Evolutionary conservation across 2,113 vertebrate species (phyloP).

Genomic region (Pteropus alecto): DNA sequence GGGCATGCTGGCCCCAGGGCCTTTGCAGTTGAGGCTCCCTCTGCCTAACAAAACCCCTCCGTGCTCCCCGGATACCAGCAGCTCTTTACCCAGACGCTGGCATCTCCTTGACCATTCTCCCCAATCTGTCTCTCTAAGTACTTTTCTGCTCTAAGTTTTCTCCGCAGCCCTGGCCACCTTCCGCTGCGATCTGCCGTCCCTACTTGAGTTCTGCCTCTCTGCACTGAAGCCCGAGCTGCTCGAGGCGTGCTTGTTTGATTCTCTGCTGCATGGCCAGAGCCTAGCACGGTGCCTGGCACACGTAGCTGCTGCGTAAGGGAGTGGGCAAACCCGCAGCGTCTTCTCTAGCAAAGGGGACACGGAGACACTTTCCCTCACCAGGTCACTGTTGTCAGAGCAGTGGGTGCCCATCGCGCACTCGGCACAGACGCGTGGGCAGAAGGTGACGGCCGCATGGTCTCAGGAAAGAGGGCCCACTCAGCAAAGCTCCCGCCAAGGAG

Average conservation of each 20-base stretch:
- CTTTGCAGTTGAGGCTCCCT: not conserved
- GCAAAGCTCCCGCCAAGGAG: not conserved
- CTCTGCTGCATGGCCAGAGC: not conserved
- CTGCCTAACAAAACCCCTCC: not conserved
- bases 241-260: not conserved
- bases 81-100: not conserved
- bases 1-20: not conserved
- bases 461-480: rapidly evolving
- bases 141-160: not conserved
- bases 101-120: not conserved
- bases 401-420: not conserved
- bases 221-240: not conserved
- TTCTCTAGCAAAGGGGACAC: not conserved
- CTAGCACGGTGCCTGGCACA: not conserved
- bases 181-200: not conserved
- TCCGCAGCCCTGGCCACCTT: not conserved
- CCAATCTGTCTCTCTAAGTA: not conserved
- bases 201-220: not conserved
- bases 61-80: not conserved
- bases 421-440: not conserved
- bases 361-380: not conserved
- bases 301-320: not conserved
- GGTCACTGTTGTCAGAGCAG: not conserved
- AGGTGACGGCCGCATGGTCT: not conserved
- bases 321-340: rapidly evolving